Evolutionary conservation across 2,888 invertebrate species (phyloP), one percentile per base, ranked within the genome.

Genomic region (Thecophora atra): DNA sequence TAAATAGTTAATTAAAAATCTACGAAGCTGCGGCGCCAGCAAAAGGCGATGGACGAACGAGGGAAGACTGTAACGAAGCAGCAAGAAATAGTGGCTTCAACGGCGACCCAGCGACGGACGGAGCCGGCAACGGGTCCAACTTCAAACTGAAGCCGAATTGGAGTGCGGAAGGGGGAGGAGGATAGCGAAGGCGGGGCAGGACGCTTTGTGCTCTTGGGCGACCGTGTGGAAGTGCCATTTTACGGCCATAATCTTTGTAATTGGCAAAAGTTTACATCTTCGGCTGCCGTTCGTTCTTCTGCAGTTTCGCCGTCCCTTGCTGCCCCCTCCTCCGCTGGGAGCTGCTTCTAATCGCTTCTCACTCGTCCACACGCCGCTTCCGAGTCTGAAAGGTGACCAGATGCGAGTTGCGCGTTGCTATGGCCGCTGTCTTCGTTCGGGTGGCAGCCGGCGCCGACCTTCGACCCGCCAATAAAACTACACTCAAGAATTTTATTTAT

Each of bases 211-310:
- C 37, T 37, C 11, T 11, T 37, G 11, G 11, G 37, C 37, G 11
- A 37, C 7, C 37, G 37, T 37, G 37, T 37, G 11, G 37, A 77
- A 75, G 72, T 70, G 72, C 65, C 74, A 76, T 70, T 70, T 70
- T 51, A 62, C 47, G 24, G 69, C 28, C 47, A 60, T 62, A 60
- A 60, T 60, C 28, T 58, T 62, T 60, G 67, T 54, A 52, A 63
- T 42, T 63, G 63, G 42, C 8, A 42, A 42, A 63, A 63, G 42
- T 63, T 63, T 42, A 42, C 42, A n/a, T 44, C n/a, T n/a, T 21
- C 37, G 24, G 42, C 37, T 63, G 30, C 58, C 28, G 4, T 24
- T 13, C 3, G 56, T 13, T 47, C 65, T 44, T 65, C 65, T 47
- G 13, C 47, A 47, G 3, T n/a, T 17, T 11, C 47, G 3, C 11